Evolutionary conservation across 2,113 vertebrate genomes (phyloP).

Genomic region (Oophaga pumilio): DNA sequence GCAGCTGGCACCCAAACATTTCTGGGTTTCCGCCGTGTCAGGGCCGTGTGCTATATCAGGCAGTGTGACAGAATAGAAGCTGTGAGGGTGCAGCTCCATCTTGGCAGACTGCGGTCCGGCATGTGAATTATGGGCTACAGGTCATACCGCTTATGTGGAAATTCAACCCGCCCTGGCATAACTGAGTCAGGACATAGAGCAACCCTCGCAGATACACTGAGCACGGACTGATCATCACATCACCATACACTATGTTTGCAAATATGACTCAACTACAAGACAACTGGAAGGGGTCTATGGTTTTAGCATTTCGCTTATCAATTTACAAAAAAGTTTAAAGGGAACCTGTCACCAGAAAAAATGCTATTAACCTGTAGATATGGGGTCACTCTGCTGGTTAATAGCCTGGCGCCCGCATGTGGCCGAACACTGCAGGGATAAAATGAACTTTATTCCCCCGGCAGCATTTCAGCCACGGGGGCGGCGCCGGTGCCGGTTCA

Average conservation of each 20-base stretch:
- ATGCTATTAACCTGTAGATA: too few relatives aligned
- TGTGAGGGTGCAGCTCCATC: constrained; percentile 10
- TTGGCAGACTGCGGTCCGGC: constrained; percentile 18
- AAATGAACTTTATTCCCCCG: too few relatives aligned
- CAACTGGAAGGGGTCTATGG: neutral
- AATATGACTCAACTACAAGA: neutral
- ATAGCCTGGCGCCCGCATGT: too few relatives aligned
- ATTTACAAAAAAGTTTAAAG: neutral
- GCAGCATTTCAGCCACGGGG: too few relatives aligned
- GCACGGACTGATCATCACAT: neutral
- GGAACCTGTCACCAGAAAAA: too few relatives aligned
- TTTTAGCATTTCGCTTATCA: neutral
- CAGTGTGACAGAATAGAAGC: constrained; percentile 30
- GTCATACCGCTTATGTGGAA: constrained; percentile 5
- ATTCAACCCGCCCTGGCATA: constrained; percentile 29
- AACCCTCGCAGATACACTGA: constrained; percentile 1
- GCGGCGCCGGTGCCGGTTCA: too few relatives aligned
- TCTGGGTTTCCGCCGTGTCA: neutral
- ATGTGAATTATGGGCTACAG: constrained; percentile 34
- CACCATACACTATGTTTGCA: neutral
- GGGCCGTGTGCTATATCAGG: neutral
- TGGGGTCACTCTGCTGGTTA: too few relatives aligned
- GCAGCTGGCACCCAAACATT: neutral
- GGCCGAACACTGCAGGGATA: too few relatives aligned
- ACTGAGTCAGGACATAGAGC: constrained; percentile 4